A percentile compares a stretch with the other conserved stretches of the same genome.
Conservation (phyloP, 2,888 invertebrate species). For the Drosophila mayaguana region DNA sequence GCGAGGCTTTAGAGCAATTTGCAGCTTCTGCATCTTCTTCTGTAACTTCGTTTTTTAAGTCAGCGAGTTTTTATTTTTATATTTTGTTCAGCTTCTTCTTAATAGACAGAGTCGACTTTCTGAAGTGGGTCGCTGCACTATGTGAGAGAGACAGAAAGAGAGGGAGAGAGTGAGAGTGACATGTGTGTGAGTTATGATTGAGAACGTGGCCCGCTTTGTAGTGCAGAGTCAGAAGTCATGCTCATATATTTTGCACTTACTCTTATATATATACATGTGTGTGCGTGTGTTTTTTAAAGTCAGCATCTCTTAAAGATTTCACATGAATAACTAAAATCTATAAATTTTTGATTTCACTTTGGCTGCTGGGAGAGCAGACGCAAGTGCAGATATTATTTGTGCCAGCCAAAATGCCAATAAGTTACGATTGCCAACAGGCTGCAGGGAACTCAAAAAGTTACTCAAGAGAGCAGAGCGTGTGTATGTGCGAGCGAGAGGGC, state of each 20-base stretch:
- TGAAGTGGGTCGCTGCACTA: conserved; percentile 61
- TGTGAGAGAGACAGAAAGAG: conserved; percentile 8
- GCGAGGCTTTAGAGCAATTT: conserved; percentile 35
- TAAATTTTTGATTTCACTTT: conserved; percentile 77
- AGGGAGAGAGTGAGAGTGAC: not conserved
- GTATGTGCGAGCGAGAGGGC: not conserved
- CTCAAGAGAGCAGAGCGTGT: not conserved
- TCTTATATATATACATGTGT: conserved; percentile 5
- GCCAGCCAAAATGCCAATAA: conserved; percentile 68
- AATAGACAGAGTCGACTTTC: conserved; percentile 66
- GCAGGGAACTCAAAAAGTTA: conserved; percentile 27
- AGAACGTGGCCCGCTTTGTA: conserved; percentile 64
- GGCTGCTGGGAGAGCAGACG: conserved; percentile 31
- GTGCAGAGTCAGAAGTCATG: conserved; percentile 33
- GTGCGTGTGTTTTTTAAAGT: conserved; percentile 52
- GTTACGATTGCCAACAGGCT: conserved; percentile 35
- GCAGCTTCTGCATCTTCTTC: conserved; percentile 55
- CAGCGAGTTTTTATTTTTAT: conserved; percentile 36
- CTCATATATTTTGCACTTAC: conserved; percentile 32
- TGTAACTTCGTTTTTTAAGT: conserved; percentile 40
- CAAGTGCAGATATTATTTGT: conserved; percentile 58
- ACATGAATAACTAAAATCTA: conserved; percentile 79
- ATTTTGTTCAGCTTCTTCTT: conserved; percentile 28
- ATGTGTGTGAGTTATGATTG: conserved; percentile 64
- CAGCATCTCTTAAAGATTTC: conserved; percentile 72